Percentiles rank a stretch among this genome's conserved stretches.
These are phyloP conservation scores for Acromyrmex heyeri DNA, from an alignment of 1,140 invertebrate species.

Conservation along the genomic window DNA sequence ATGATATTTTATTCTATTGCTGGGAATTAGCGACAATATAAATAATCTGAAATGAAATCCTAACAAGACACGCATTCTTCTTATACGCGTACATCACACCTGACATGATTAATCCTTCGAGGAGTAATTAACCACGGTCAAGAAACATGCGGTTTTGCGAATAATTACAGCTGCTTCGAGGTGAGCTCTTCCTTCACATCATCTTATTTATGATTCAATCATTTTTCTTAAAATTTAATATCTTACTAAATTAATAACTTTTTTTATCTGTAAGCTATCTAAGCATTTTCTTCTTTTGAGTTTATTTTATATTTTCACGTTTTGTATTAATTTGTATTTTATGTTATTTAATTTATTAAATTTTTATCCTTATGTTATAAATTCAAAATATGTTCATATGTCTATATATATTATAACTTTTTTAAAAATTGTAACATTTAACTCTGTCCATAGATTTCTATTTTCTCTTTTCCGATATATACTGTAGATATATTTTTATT, in stretches of 20 bases:
- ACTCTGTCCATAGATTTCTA: conserved; percentile 4
- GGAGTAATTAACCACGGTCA: conserved; percentile 29
- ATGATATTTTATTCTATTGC: conserved; percentile 18
- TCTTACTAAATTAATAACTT: not conserved
- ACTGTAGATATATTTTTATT: not conserved
- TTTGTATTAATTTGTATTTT: not conserved
- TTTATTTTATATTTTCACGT: conserved; percentile 5
- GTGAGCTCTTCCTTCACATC: not conserved
- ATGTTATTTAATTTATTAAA: not conserved
- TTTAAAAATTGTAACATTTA: not conserved
- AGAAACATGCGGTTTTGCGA: conserved; percentile 31
- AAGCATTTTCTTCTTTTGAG: not conserved
- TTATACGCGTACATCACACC: not conserved
- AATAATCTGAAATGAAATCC: not conserved
- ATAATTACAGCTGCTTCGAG: conserved; percentile 4
- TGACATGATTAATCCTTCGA: conserved; percentile 42
- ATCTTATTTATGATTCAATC: not conserved
- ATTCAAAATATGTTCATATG: conserved; percentile 16
- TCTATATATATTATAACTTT: not conserved
- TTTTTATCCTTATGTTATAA: not conserved
- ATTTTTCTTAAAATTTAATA: conserved; percentile 10
- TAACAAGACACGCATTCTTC: not conserved
- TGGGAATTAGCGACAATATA: not conserved
- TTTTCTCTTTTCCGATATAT: not conserved
- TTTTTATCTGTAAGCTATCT: not conserved